phyloP scores from a whole-genome alignment of 1,140 invertebrate species.

The Drosophila bifasciata region DNA sequence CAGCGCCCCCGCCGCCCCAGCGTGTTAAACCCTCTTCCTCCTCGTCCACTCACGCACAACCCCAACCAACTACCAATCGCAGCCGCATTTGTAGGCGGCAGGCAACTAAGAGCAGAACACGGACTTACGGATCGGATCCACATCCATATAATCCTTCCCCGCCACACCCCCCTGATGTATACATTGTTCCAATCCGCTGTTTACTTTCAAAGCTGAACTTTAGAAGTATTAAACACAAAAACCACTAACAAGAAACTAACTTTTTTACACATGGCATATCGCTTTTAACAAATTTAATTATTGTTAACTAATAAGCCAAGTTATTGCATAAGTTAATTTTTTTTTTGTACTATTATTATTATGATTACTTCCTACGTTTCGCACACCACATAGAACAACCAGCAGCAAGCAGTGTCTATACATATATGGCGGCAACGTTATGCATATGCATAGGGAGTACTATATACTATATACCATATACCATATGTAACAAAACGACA shows the following conservation, averaged over 20 bases:
- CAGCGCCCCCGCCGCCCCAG: no score
- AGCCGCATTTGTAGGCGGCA: no score
- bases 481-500: conserved; percentile 42
- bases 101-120: no score
- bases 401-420: conserved; percentile 7
- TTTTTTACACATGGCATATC: conserved; percentile 57
- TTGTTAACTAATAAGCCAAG: conserved; percentile 79
- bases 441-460: no score
- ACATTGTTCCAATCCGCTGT: conserved; percentile 11
- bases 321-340: conserved; percentile 61
- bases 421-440: neutral
- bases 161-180: no score
- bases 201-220: conserved; percentile 61
- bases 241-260: conserved; percentile 4
- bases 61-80: no score
- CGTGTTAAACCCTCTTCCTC: no score
- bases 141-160: no score
- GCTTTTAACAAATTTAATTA: conserved; percentile 72
- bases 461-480: conserved; percentile 7
- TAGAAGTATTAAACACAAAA: conserved; percentile 65
- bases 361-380: conserved; percentile 14
- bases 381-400: conserved; percentile 17
- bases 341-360: conserved; percentile 52
- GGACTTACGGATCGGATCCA: no score
- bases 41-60: neutral